These are phyloP conservation scores for Sphecodes monilicornis DNA, from an alignment of 2,888 invertebrate species.

Conservation along the genomic window DNA sequence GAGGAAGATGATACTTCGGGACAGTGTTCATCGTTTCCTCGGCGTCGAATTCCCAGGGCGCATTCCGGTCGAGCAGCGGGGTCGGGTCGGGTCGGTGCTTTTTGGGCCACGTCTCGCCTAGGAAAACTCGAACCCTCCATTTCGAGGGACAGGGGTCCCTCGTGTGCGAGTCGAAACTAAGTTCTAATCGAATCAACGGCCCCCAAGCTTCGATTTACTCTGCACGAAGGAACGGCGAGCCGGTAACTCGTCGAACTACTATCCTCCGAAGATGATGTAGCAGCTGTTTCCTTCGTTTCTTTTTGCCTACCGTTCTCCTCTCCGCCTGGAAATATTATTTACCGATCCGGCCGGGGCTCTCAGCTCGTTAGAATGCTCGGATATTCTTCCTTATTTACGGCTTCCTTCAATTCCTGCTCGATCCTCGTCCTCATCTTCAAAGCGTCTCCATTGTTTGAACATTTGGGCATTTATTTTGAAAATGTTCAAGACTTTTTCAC, in stretches of 20 bases:
- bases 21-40: not conserved
- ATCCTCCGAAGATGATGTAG: conserved; percentile 56
- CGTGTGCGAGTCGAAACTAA: conserved; percentile 73
- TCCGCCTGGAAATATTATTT: conserved; percentile 62
- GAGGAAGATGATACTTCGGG: not conserved
- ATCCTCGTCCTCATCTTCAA: not conserved
- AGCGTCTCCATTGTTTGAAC: not conserved
- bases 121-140: conserved; percentile 61
- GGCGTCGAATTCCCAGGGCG: conserved; percentile 53
- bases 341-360: conserved; percentile 8
- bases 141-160: conserved; percentile 64
- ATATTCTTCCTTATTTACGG: conserved; percentile 3
- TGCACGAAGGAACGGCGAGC: conserved; percentile 43
- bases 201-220: conserved; percentile 74
- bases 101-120: conserved; percentile 35
- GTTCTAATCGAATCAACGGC: conserved; percentile 78
- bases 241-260: conserved; percentile 58
- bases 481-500: not conserved
- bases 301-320: conserved; percentile 23
- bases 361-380: conserved; percentile 21
- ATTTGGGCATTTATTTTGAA: not conserved
- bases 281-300: conserved; percentile 48
- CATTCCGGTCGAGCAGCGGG: conserved; percentile 29
- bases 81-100: conserved; percentile 25
- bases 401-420: not conserved